Evolutionary conservation across 2,797 vertebrate species (phyloP), one percentile per base, ranked within the genome.

Genomic region (Falco berigora): DNA sequence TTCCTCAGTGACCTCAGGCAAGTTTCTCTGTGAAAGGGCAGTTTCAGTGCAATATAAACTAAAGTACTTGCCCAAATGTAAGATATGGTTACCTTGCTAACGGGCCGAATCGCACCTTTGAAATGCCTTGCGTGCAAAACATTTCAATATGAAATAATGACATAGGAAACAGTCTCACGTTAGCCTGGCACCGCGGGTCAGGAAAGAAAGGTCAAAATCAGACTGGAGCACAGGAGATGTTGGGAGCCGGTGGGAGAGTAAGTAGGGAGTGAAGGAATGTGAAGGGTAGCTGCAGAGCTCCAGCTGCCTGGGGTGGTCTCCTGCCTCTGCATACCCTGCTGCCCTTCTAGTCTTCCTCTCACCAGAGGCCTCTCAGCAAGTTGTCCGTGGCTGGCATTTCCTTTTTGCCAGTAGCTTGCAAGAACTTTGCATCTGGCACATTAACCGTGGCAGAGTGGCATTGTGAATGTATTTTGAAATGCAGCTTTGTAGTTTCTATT

Each of bases 1-100:
- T 94, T 77, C 80, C 49, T 94, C 67, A 30, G 71, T 62, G 80
- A 85, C 86, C 64, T 94, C 88, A 80, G 68, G 53, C 89, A 52
- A 61, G 16, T 81, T 74, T 40, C 58, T 77, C 77, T 56, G 4
- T 49, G 72, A 63, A 87, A 89, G 38, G 71, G 66, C 47, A 72
- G 30, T 85, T 80, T 80, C 72, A 92, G 93, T 96, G 91, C 93
- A 96, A 95, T 96, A 94, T 58, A 62, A 91, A 85, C 47, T 42
- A 10, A 90, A 85, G 53, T 19, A 27, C 72, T 95, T 87, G 71
- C 68, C 69, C 68, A 78, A 58, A 56, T 69, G 75, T 83, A 44
- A 77, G 74, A 74, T 52, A 55, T 0, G 4, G 50, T 74, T 77
- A 67, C 27, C 2, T 10, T 87, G 38, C 80, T 77, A 49, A 40